A percentile compares a stretch with the other conserved stretches of the same genome.
Conservation (phyloP, 2,888 invertebrate genomes). For the Cerceris ruficornis region DNA sequence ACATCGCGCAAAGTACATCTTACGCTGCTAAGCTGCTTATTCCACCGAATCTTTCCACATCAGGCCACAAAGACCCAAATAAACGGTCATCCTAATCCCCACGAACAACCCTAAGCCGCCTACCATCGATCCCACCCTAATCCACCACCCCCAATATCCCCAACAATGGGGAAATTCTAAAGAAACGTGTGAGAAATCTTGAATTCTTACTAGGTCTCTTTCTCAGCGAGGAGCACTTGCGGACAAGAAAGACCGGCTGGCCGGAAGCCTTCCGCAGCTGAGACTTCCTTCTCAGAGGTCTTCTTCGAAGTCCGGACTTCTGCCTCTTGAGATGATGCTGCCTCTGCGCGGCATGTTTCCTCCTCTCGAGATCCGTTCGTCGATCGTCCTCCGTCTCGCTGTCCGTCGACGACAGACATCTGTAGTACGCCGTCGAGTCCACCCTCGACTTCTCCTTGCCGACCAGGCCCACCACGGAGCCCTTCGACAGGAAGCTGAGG, state of each 20-base stretch:
- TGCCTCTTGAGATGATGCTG: constrained; percentile 61
- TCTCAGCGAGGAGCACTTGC: constrained; percentile 78
- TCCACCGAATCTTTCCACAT: too few relatives aligned
- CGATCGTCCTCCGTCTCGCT: constrained; percentile 68
- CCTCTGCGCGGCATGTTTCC: constrained; percentile 45
- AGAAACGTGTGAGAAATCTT: not conserved
- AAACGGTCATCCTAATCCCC: too few relatives aligned
- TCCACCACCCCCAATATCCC: too few relatives aligned
- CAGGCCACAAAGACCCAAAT: too few relatives aligned
- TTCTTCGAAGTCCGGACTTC: constrained; percentile 70
- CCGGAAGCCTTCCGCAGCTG: constrained; percentile 74
- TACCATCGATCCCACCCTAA: too few relatives aligned
- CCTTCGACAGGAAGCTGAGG: constrained; percentile 73
- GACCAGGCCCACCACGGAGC: constrained; percentile 24
- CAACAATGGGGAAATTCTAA: not conserved
- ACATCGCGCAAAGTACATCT: too few relatives aligned
- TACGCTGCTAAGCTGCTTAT: too few relatives aligned
- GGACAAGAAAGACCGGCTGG: constrained; percentile 79
- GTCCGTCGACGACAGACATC: constrained; percentile 75
- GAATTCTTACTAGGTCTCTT: constrained; percentile 78
- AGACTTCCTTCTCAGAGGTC: constrained; percentile 77
- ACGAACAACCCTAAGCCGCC: too few relatives aligned
- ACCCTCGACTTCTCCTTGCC: constrained; percentile 48
- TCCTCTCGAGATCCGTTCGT: constrained; percentile 33
- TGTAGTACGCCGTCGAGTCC: constrained; percentile 52